Evolutionary conservation across 2,113 vertebrate genomes (phyloP).

Genomic region (Saccopteryx bilineata): DNA sequence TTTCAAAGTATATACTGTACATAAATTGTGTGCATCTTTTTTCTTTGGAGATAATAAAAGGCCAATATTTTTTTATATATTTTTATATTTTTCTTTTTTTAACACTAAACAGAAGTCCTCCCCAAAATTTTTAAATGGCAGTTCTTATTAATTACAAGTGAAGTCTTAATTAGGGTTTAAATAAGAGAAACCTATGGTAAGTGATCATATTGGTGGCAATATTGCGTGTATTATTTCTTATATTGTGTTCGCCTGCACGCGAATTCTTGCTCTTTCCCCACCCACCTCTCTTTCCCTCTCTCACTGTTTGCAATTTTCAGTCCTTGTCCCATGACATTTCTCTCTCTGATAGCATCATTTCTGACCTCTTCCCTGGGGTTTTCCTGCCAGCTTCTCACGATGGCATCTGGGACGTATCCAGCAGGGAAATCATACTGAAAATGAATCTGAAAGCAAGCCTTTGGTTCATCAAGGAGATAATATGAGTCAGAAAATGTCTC

Average conservation of each 20-base stretch:
- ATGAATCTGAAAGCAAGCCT: constrained; percentile 83
- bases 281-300: constrained; percentile 56
- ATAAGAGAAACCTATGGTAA: constrained; percentile 76
- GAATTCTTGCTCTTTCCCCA: not conserved
- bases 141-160: constrained; percentile 88
- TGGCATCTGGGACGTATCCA: constrained; percentile 79
- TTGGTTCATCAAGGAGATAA: constrained; percentile 86
- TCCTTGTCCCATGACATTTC: constrained; percentile 80
- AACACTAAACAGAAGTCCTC: constrained; percentile 81
- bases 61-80: constrained; percentile 78
- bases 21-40: constrained; percentile 37
- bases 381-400: constrained; percentile 80
- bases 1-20: constrained; percentile 78
- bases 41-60: constrained; percentile 87
- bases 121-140: constrained; percentile 83
- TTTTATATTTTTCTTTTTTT: constrained; percentile 89
- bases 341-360: constrained; percentile 85
- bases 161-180: constrained; percentile 85
- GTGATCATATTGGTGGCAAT: constrained; percentile 12
- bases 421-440: constrained; percentile 88
- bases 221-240: constrained; percentile 14
- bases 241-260: not conserved
- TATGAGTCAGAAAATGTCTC: constrained; percentile 82
- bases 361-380: constrained; percentile 85
- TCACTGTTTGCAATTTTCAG: constrained; percentile 80